phyloP scores from a whole-genome alignment of 2,113 vertebrate genomes.

The Stegastes partitus region DNA sequence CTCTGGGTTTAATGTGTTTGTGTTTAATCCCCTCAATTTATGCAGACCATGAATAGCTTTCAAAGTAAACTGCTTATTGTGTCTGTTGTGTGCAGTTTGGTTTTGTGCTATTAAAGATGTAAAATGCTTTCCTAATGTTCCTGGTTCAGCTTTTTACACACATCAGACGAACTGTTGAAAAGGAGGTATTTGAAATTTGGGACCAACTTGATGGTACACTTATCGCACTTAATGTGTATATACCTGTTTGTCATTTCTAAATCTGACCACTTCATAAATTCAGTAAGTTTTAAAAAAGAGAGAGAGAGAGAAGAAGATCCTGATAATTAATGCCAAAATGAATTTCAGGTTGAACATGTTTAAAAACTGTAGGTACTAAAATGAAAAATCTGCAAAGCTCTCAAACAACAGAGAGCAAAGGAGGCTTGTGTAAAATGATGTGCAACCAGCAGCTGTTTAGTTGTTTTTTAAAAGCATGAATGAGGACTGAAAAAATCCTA shows the following conservation, averaged over 20 bases:
- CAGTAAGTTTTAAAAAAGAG: too few species aligned
- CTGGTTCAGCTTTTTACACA: constrained; percentile 10
- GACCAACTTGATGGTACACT: constrained; percentile 5
- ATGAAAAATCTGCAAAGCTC: not conserved
- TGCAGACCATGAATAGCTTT: constrained; percentile 53
- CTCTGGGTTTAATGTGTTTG: constrained; percentile 63
- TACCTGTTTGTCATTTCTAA: not conserved
- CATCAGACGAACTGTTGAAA: not conserved
- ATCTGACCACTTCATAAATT: too few species aligned
- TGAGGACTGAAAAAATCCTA: too few species aligned
- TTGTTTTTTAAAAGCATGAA: too few species aligned
- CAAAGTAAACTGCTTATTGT: constrained; percentile 48
- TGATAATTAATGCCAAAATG: not conserved
- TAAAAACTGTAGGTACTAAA: not conserved
- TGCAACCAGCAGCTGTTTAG: too few species aligned
- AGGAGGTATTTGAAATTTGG: not conserved
- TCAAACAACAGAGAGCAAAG: not conserved
- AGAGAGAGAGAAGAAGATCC: too few species aligned
- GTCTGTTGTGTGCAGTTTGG: constrained; percentile 35
- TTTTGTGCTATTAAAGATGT: constrained; percentile 31
- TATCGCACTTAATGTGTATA: not conserved
- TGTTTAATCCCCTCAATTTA: constrained; percentile 56
- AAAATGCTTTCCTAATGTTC: constrained; percentile 18
- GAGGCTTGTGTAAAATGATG: not conserved
- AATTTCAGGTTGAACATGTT: not conserved